These are phyloP conservation scores for Agrilus mali DNA, from an alignment of 2,888 invertebrate species.

Conservation along the genomic window DNA sequence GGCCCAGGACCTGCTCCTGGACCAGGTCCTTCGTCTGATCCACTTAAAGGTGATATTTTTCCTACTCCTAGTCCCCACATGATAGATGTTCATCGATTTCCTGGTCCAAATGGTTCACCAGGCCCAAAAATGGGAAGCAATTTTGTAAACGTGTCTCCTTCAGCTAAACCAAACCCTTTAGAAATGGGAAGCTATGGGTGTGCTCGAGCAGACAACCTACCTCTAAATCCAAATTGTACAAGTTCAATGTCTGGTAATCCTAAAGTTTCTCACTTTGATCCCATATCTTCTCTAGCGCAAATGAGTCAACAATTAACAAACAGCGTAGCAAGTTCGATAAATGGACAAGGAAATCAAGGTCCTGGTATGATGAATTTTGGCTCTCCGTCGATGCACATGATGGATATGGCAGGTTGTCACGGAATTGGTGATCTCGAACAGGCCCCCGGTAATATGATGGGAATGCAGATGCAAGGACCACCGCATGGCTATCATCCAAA, in stretches of 20 bases:
- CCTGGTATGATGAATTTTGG: slow-evolving; percentile 45
- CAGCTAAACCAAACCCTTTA: slow-evolving; percentile 28
- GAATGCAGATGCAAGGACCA: slow-evolving; percentile 32
- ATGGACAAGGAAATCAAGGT: slow-evolving; percentile 39
- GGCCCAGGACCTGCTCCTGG: slow-evolving; percentile 31
- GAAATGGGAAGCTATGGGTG: slow-evolving; percentile 33
- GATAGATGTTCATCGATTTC: slow-evolving; percentile 41
- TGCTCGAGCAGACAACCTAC: slow-evolving; percentile 47
- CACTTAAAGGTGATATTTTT: slow-evolving; percentile 30
- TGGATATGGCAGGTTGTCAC: slow-evolving; percentile 33
- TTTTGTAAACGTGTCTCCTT: slow-evolving; percentile 34
- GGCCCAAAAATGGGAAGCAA: slow-evolving; percentile 32
- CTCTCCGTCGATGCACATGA: slow-evolving; percentile 37
- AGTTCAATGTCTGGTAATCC: slow-evolving; percentile 42
- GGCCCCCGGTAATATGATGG: slow-evolving; percentile 27
- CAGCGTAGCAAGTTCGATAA: slow-evolving; percentile 49
- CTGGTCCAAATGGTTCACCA: slow-evolving; percentile 33
- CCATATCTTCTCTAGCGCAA: slow-evolving; percentile 85
- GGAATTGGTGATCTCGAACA: slow-evolving; percentile 31
- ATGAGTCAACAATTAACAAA: slow-evolving; percentile 89
- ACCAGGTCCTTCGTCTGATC: slow-evolving; percentile 30
- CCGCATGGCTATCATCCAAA: slow-evolving; percentile 32
- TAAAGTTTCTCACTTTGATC: slow-evolving; percentile 71
- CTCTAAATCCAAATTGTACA: slow-evolving; percentile 52
- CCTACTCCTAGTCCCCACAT: slow-evolving; percentile 32